These are phyloP conservation scores for Heteropelma amictum DNA, from an alignment of 2,888 invertebrate genomes.

Conservation along the genomic window DNA sequence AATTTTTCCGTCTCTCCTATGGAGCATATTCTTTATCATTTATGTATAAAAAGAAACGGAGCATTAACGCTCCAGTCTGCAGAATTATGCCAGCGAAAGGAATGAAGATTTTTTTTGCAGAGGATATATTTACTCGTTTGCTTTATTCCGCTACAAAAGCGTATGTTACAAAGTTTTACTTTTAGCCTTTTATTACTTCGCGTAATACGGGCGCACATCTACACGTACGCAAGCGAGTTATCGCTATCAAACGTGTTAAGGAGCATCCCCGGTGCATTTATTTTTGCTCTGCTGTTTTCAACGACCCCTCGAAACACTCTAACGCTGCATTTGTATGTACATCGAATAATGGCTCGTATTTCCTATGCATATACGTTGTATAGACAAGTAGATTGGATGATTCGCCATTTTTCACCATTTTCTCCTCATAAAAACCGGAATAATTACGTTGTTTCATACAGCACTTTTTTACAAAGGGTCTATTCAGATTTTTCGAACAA, in stretches of 20 bases:
- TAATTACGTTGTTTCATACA: no score
- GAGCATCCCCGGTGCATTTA: constrained; percentile 16
- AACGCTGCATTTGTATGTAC: background rate
- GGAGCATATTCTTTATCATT: no score
- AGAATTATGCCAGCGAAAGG: no score
- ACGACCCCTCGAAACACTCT: background rate
- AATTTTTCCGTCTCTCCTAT: no score
- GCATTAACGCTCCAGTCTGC: no score
- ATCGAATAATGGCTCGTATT: background rate
- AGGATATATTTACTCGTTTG: background rate
- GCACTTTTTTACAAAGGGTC: no score
- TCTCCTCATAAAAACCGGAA: no score
- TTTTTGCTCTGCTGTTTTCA: constrained; percentile 17
- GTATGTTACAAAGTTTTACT: background rate
- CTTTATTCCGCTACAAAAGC: background rate
- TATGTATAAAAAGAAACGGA: no score
- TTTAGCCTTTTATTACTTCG: background rate
- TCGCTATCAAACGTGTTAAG: constrained; percentile 47
- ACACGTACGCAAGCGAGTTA: constrained; percentile 16
- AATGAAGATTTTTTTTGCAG: background rate
- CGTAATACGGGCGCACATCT: no score
- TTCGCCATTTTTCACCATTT: background rate
- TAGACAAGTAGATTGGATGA: background rate
- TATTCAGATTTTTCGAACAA: no score
- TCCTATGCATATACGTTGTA: background rate